Base-by-base conservation (phyloP, 2,113 vertebrate genomes). In the Nettapus auritus region DNA sequence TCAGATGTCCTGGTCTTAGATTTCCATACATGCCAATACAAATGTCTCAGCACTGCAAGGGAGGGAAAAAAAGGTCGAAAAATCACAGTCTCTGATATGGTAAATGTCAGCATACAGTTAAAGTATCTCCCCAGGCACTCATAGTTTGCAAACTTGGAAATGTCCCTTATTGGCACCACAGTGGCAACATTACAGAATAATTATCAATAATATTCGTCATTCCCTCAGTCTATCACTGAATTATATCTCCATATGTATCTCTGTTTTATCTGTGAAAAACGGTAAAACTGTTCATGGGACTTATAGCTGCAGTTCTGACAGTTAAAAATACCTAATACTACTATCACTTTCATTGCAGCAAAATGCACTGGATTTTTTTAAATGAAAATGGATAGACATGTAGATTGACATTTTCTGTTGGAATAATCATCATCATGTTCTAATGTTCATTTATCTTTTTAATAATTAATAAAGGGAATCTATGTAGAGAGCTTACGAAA, bases 291-390 rank as follows among this genome's bases (percentile, higher is more conserved):
- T 11, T 89, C 5, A 50, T 57, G 22, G 17, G 1, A 67, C 23
- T 44, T 34, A 25, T 12, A 20, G 36, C 23, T 42, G 44, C 46
- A 62, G 11, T 34, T 46, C 44, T 55, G 21, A 18, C 31, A 63
- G 33, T 66, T 60, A 85, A 79, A 79, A 34, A 7, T 16, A 44
- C 0, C 0, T 63, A 40, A 70, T 8, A 7, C n/a, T 36, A 11
- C n/a, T 29, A 12, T 22, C 16, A 63, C 59, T 70, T 8, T 22
- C 22, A 71, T 3, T 25, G 9, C 42, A 75, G 29, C 23, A 88
- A 90, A 95, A 78, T 31, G 18, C 36, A n/a, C 13, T 23, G 4
- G 42, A 33, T 33, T 3, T 42, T 29, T 74, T 80, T n/a, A 86
- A 90, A 80, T 38, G 3, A 21, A 13, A 63, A 21, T 26, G 55